A percentile compares a stretch with the other conserved stretches of the same genome.
phyloP scores from a whole-genome alignment of 2,888 invertebrate genomes.

The Lithodes maja region DNA sequence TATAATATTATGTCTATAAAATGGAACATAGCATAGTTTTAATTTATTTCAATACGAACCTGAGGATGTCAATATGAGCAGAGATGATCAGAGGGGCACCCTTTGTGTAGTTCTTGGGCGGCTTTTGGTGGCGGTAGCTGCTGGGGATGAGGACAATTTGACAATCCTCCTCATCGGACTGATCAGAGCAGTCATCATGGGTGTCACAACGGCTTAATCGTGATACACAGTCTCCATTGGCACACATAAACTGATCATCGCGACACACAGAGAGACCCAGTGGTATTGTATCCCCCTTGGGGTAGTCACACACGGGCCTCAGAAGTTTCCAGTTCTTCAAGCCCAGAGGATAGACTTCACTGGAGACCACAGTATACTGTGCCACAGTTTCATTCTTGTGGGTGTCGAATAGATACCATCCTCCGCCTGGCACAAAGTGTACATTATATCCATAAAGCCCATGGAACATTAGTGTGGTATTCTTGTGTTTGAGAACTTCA shows the following conservation, averaged over 20 bases:
- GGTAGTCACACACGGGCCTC: background rate
- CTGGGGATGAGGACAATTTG: background rate
- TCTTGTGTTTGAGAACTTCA: constrained; percentile 15
- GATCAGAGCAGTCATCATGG: constrained; percentile 30
- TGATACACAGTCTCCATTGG: constrained; percentile 42
- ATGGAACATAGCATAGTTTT: too few species aligned
- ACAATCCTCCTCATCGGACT: constrained; percentile 41
- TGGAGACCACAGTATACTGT: background rate
- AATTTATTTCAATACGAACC: background rate
- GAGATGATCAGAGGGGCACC: constrained; percentile 13
- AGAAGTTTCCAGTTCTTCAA: background rate
- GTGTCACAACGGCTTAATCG: constrained; percentile 22
- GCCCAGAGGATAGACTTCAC: constrained; percentile 29
- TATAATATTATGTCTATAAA: too few species aligned
- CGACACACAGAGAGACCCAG: constrained; percentile 24
- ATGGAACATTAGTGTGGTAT: constrained; percentile 28
- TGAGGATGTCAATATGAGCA: constrained; percentile 11
- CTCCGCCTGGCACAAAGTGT: background rate
- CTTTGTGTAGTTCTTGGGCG: background rate
- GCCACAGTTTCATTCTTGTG: constrained; percentile 17
- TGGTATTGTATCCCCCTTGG: background rate
- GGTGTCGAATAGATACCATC: constrained; percentile 22
- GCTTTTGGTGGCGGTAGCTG: constrained; percentile 19
- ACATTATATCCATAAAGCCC: constrained; percentile 32
- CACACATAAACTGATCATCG: constrained; percentile 34